Evolutionary conservation across 2,113 vertebrate genomes (phyloP).

Genomic region (Callionymus lyra): DNA sequence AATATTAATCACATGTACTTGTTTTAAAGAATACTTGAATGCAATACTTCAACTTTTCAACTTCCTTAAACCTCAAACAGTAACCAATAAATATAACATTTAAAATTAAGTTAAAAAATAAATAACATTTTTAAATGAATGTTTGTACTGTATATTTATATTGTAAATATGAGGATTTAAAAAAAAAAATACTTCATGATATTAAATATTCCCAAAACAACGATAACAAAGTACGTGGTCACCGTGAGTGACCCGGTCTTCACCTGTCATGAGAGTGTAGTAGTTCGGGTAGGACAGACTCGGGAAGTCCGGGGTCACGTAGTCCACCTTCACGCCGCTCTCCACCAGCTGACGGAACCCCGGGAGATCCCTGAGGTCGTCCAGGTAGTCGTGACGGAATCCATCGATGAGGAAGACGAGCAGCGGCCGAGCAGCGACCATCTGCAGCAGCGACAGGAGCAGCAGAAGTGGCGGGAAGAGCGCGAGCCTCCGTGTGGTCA

Average conservation of each 20-base stretch:
- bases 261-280: conserved; percentile 92
- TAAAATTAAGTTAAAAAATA: no score
- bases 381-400: conserved; percentile 85
- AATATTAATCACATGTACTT: no score
- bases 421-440: conserved; percentile 57
- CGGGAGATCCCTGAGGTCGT: conserved; percentile 68
- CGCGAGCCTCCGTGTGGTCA: not conserved
- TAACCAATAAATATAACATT: no score
- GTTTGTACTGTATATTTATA: no score
- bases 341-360: conserved; percentile 76
- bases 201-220: no score
- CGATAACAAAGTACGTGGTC: no score
- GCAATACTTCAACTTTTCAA: no score
- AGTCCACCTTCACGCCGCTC: conserved; percentile 85
- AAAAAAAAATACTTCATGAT: no score
- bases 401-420: conserved; percentile 86
- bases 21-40: no score
- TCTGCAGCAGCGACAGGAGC: conserved; percentile 4
- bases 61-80: no score
- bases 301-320: conserved; percentile 89
- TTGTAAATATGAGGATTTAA: no score
- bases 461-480: not conserved
- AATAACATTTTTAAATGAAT: no score
- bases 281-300: conserved; percentile 92
- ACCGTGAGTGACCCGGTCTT: conserved; percentile 4